Percentiles rank a stretch among this genome's conserved stretches.
Evolutionary conservation across 1,140 invertebrate genomes (phyloP).

Genomic region (Periplaneta americana): DNA sequence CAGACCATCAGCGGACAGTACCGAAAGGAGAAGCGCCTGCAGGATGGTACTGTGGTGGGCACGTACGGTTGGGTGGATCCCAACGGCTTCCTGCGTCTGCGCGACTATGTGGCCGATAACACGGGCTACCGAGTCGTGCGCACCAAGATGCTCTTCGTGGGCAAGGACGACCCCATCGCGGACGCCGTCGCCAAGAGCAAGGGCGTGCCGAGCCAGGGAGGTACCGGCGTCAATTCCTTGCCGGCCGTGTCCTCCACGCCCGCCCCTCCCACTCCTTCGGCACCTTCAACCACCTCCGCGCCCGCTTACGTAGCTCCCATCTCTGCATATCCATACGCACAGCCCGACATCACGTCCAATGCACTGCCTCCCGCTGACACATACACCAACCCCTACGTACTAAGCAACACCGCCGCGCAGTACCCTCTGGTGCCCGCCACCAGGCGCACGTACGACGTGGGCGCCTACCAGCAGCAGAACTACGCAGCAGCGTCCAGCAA

Average conservation of each 20-base stretch:
- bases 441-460: neutral
- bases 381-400: neutral
- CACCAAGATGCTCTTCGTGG: slow-evolving; percentile 73
- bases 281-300: slow-evolving; percentile 26
- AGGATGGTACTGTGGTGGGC: slow-evolving; percentile 43
- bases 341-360: neutral
- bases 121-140: slow-evolving; percentile 44
- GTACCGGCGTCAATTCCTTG: slow-evolving; percentile 42
- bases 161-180: slow-evolving; percentile 57
- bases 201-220: slow-evolving; percentile 55
- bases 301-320: slow-evolving; percentile 34
- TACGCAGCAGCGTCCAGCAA: neutral
- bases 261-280: slow-evolving; percentile 16
- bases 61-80: slow-evolving; percentile 80
- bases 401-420: neutral
- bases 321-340: neutral
- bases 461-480: neutral
- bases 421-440: neutral
- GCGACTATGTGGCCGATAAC: slow-evolving; percentile 81
- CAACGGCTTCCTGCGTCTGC: slow-evolving; percentile 68
- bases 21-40: slow-evolving; percentile 74
- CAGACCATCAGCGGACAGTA: slow-evolving; percentile 85
- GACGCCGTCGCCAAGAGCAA: slow-evolving; percentile 66
- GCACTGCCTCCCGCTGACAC: neutral
- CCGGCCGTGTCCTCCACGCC: slow-evolving; percentile 37